Conservation (phyloP, 2,888 invertebrate species). For the Camponotus fellah region DNA sequence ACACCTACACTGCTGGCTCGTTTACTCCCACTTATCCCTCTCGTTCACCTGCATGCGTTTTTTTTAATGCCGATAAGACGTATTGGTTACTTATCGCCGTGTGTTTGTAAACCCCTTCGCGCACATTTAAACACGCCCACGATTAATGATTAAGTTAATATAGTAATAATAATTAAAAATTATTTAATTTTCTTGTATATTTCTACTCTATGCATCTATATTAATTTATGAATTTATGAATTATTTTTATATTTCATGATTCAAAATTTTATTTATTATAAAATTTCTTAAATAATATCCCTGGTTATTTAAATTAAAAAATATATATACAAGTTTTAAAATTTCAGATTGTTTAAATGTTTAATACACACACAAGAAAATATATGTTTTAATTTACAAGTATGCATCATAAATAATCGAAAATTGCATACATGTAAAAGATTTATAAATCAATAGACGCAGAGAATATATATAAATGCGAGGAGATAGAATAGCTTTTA, state of each 20-base stretch:
- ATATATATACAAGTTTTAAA: neutral
- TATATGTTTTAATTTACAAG: neutral
- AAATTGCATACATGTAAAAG: constrained; percentile 13
- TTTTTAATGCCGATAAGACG: constrained; percentile 17
- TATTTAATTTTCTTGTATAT: neutral
- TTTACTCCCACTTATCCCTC: constrained; percentile 53
- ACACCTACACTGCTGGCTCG: constrained; percentile 77
- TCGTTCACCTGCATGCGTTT: constrained; percentile 62
- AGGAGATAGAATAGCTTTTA: constrained; percentile 37
- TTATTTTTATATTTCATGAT: neutral
- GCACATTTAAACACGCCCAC: neutral
- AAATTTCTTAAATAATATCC: neutral
- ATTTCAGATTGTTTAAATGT: neutral
- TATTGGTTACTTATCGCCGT: neutral
- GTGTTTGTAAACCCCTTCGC: neutral
- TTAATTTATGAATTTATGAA: neutral
- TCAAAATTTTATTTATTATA: neutral
- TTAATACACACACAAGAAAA: neutral
- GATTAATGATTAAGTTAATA: neutral
- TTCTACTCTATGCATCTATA: neutral
- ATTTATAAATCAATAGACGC: neutral
- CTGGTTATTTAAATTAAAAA: neutral
- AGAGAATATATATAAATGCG: constrained; percentile 3
- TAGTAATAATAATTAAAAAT: neutral
- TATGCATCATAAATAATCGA: neutral